Conservation (phyloP, 2,888 invertebrate species). For the Campaea margaritaria region DNA sequence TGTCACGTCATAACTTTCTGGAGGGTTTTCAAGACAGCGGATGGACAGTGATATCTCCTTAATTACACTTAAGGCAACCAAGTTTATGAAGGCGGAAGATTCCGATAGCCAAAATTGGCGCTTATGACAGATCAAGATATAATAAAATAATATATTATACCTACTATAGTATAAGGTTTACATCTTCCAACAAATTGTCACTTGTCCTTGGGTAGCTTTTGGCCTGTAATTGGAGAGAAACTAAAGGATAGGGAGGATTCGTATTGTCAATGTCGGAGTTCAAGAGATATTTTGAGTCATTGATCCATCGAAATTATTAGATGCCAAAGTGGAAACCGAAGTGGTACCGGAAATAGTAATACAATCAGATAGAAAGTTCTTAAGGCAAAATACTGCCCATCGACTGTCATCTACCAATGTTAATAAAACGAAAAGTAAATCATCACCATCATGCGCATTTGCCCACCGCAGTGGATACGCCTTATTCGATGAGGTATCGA, state of each 20-base stretch:
- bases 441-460: too few relatives aligned
- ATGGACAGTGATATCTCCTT: conserved; percentile 36
- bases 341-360: too few relatives aligned
- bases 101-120: conserved; percentile 35
- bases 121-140: conserved; percentile 19
- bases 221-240: conserved; percentile 12
- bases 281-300: conserved; percentile 5
- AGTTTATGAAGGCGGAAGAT: conserved; percentile 36
- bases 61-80: conserved; percentile 35
- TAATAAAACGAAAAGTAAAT: too few relatives aligned
- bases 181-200: conserved; percentile 21
- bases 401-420: too few relatives aligned
- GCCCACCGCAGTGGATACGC: too few relatives aligned
- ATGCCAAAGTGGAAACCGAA: too few relatives aligned
- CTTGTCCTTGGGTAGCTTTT: conserved; percentile 21
- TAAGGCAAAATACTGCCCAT: too few relatives aligned
- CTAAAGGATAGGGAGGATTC: conserved; percentile 5
- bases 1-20: conserved; percentile 39
- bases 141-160: conserved; percentile 10
- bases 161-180: conserved; percentile 11
- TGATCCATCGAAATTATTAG: neutral
- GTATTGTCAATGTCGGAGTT: conserved; percentile 9
- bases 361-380: too few relatives aligned
- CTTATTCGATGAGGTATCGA: too few relatives aligned
- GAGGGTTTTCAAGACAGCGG: conserved; percentile 32